phyloP scores from a whole-genome alignment of 2,888 invertebrate species.

The Pinctada fucata region DNA sequence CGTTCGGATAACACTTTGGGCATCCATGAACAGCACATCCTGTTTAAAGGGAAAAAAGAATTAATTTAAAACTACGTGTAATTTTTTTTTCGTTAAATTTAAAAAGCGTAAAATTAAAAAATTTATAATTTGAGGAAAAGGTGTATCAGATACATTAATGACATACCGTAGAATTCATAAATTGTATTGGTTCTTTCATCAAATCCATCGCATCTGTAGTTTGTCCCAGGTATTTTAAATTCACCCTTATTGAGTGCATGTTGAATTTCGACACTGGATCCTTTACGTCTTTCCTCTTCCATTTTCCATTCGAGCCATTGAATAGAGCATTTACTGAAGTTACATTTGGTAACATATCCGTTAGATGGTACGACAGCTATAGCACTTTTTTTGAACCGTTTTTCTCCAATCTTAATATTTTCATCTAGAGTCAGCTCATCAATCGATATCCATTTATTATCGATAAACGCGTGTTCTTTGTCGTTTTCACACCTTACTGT shows the following conservation, averaged over 20 bases:
- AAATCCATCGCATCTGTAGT: constrained; percentile 26
- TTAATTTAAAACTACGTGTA: too few relatives aligned
- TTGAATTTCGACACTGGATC: constrained; percentile 10
- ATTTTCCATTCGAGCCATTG: constrained; percentile 43
- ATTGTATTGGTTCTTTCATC: neutral
- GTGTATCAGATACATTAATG: too few relatives aligned
- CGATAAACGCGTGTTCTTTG: too few relatives aligned
- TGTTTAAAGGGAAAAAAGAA: neutral
- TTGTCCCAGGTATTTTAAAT: constrained; percentile 19
- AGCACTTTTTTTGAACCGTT: constrained; percentile 8
- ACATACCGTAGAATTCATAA: constrained; percentile 14
- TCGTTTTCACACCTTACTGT: neutral
- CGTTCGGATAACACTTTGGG: constrained; percentile 7
- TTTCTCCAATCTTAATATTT: neutral
- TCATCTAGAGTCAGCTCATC: neutral
- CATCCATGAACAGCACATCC: constrained; percentile 19
- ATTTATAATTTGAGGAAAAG: too few relatives aligned
- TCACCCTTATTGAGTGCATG: constrained; percentile 37
- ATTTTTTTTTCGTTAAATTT: too few relatives aligned
- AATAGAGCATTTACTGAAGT: constrained; percentile 36
- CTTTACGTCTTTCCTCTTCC: constrained; percentile 6
- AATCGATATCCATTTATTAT: neutral
- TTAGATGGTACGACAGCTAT: constrained; percentile 34
- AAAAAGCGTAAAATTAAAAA: too few relatives aligned
- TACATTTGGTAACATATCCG: constrained; percentile 31